A percentile compares a stretch with the other conserved stretches of the same genome.
These are phyloP conservation scores for Abrostola tripartita DNA, from an alignment of 2,888 invertebrate genomes.

Conservation along the genomic window DNA sequence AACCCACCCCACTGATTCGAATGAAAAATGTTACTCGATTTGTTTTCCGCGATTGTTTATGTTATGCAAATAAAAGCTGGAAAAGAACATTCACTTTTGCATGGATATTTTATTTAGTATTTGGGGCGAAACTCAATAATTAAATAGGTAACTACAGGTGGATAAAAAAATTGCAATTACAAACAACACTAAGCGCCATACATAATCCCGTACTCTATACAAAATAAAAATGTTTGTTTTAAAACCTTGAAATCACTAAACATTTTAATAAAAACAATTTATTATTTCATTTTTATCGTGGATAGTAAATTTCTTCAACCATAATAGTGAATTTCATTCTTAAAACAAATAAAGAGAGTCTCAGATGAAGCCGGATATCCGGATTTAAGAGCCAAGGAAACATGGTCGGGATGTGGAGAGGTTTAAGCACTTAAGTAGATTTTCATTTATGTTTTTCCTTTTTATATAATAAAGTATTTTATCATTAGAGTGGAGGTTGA, in stretches of 20 bases:
- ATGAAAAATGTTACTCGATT: too few species aligned
- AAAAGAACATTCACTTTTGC: too few species aligned
- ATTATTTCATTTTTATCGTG: slow-evolving; percentile 37
- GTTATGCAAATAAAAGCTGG: too few species aligned
- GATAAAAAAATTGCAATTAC: too few species aligned
- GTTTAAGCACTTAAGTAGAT: slow-evolving; percentile 67
- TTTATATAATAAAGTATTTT: slow-evolving; percentile 45
- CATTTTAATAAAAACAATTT: slow-evolving; percentile 24
- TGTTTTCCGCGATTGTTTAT: too few species aligned
- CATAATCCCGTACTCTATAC: too few species aligned
- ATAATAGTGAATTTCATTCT: slow-evolving; percentile 60
- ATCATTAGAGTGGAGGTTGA: slow-evolving; percentile 16
- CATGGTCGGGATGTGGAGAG: slow-evolving; percentile 66
- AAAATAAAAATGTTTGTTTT: background rate
- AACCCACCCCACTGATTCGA: too few species aligned
- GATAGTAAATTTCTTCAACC: slow-evolving; percentile 28
- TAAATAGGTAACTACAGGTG: too few species aligned
- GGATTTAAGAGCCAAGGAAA: slow-evolving; percentile 75
- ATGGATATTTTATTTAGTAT: too few species aligned
- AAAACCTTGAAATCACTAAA: background rate
- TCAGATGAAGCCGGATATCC: slow-evolving; percentile 75
- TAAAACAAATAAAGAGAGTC: slow-evolving; percentile 67
- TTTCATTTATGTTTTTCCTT: slow-evolving; percentile 63
- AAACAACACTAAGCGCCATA: too few species aligned
- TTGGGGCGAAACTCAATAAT: too few species aligned